Percentiles rank a stretch among this genome's conserved stretches.
Conservation (phyloP, 1,140 invertebrate species). For the Sweltsa coloradensis region DNA sequence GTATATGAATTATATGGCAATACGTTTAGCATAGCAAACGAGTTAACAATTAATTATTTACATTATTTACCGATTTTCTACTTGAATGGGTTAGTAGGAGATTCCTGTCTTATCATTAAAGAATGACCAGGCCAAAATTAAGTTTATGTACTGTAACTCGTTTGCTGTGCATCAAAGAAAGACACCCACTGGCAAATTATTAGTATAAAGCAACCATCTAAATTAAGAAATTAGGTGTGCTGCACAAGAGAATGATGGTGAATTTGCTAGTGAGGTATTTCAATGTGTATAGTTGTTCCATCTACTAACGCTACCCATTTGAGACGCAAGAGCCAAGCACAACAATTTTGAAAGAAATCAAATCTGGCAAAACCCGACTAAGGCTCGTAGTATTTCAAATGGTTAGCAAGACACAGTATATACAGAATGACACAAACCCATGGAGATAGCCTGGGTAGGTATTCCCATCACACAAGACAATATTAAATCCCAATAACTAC, state of each 20-base stretch:
- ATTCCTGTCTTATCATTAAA: neutral
- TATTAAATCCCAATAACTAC: constrained; percentile 3
- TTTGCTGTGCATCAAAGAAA: neutral
- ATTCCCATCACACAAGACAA: neutral
- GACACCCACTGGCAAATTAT: constrained; percentile 5
- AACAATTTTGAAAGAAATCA: constrained; percentile 4
- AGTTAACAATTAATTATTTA: neutral
- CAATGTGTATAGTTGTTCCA: neutral
- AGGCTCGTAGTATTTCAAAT: neutral
- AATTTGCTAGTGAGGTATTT: constrained; percentile 9
- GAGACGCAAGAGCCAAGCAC: neutral
- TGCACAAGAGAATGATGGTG: constrained; percentile 6
- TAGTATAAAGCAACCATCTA: constrained; percentile 3
- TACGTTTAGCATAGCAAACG: neutral
- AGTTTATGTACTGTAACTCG: neutral
- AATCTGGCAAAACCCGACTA: neutral
- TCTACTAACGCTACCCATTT: neutral
- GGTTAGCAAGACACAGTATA: neutral
- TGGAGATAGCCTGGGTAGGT: neutral
- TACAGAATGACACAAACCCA: neutral
- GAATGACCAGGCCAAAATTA: neutral
- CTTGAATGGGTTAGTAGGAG: neutral
- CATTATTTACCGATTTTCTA: neutral
- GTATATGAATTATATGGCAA: neutral
- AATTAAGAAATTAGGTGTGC: constrained; percentile 2